Evolutionary conservation across 2,113 vertebrate species (phyloP).

Genomic region (Nanorana parkeri): DNA sequence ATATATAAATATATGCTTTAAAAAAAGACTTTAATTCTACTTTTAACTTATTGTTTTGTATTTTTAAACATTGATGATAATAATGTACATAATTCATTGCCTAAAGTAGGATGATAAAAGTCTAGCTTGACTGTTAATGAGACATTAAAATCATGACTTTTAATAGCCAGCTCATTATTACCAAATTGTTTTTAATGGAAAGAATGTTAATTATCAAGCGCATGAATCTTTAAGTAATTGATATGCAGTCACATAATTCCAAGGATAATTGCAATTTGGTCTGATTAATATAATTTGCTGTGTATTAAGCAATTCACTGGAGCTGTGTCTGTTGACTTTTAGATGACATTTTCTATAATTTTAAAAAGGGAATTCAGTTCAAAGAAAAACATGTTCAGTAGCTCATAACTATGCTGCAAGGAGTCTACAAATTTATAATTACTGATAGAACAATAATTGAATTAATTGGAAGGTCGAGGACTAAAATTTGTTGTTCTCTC

Average conservation of each 20-base stretch:
- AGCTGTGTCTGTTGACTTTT: slow-evolving; percentile 55
- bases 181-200: slow-evolving; percentile 45
- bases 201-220: slow-evolving; percentile 48
- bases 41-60: not conserved
- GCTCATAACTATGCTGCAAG: not conserved
- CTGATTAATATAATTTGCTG: slow-evolving; percentile 55
- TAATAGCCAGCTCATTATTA: slow-evolving; percentile 40
- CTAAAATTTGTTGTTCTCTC: no score
- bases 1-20: no score
- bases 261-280: slow-evolving; percentile 47
- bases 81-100: slow-evolving; percentile 8
- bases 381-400: not conserved
- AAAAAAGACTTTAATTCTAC: no score
- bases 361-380: slow-evolving; percentile 28
- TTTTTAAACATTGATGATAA: not conserved
- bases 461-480: no score
- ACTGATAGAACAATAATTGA: no score
- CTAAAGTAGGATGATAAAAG: slow-evolving; percentile 16
- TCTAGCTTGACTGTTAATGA: slow-evolving; percentile 30
- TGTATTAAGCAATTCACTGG: slow-evolving; percentile 51
- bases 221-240: slow-evolving; percentile 42
- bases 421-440: not conserved
- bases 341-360: slow-evolving; percentile 54
- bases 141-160: slow-evolving; percentile 36
- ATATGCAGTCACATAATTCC: slow-evolving; percentile 50